Evolutionary conservation across 2,113 vertebrate species (phyloP), one percentile per base, ranked within the genome.

Genomic region (Isichthys henryi): DNA sequence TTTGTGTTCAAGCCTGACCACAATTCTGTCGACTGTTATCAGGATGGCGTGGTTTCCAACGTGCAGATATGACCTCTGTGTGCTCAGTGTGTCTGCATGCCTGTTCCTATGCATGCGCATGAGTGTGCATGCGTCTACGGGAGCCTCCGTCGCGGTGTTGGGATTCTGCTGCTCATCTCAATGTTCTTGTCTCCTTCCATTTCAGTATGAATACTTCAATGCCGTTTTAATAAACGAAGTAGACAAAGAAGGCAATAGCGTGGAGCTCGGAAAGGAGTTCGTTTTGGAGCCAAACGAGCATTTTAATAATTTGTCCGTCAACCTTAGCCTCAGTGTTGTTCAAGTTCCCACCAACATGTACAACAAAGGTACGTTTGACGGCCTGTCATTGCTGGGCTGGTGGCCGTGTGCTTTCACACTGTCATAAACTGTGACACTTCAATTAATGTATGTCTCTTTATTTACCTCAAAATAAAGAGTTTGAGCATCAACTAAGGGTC

Each of bases 281-380:
- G 95, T 99, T 92, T 95, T 99, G 91, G 97, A 99, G 88, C 98
- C 98, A 39, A 99, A 99, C 21, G 98, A 99, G 91, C 98, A 99
- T 94, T 99, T 99, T 94, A 99, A 99, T 94, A 99, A 99, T 91
- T 93, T 99, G 92, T 98, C 98, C 15, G 98, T 99, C 92, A 99
- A 99, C 92, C 96, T 99, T 90, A 99, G 98, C 58, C 95, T 99
- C 93, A 99, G 98, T 74, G 98, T 98, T 0, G 98, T 99, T 82
- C 98, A 99, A 93, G 98, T 99, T 46, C 98, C 98, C 90, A 99
- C 98, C 27, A 99, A 99, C 93, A 99, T 99, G 97, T 99, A 99
- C 93, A 99, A 99, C 93, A 99, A 99, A 94, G 97, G 97, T 97
- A 95, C 1, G 91, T 89, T 21, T 48, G 13, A 70, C 7, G 23